Percentiles rank a stretch among this genome's conserved stretches.
phyloP scores from a whole-genome alignment of 2,888 invertebrate species.

The Parnassius apollo region DNA sequence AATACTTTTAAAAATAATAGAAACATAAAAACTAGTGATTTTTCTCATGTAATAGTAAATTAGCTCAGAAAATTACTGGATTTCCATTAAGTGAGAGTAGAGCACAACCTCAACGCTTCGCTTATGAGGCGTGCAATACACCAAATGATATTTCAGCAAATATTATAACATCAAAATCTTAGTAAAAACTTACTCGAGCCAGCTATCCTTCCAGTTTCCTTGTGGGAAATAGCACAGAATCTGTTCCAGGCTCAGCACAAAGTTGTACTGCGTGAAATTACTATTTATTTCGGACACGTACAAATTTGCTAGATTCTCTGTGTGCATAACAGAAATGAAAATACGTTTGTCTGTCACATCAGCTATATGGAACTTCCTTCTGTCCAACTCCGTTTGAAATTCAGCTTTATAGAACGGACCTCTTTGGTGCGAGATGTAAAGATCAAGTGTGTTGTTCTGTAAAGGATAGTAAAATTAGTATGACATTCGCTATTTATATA shows the following conservation, averaged over 20 bases:
- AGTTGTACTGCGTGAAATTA: constrained; percentile 84
- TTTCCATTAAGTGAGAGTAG: no score
- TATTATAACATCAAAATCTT: no score
- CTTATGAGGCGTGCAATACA: no score
- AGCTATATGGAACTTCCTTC: constrained; percentile 88
- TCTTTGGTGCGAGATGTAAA: constrained; percentile 89
- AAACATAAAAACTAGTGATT: no score
- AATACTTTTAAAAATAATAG: no score
- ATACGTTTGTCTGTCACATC: constrained; percentile 91
- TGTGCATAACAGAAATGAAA: constrained; percentile 91
- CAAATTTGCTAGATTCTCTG: constrained; percentile 86
- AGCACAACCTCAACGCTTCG: no score
- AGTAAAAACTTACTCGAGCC: constrained; percentile 86
- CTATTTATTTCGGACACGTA: constrained; percentile 89
- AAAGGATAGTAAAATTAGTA: constrained; percentile 28
- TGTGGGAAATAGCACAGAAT: constrained; percentile 93
- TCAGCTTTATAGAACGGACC: constrained; percentile 86
- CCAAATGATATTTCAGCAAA: no score
- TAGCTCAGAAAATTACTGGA: no score
- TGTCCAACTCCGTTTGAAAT: constrained; percentile 86
- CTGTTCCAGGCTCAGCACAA: constrained; percentile 89
- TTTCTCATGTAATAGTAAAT: no score
- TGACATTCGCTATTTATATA: neutral
- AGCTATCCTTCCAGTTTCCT: constrained; percentile 89
- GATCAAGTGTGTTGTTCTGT: constrained; percentile 78